Evolutionary conservation across 2,113 vertebrate genomes (phyloP), one percentile per base, ranked within the genome.

Genomic region (Apteryx owenii): DNA sequence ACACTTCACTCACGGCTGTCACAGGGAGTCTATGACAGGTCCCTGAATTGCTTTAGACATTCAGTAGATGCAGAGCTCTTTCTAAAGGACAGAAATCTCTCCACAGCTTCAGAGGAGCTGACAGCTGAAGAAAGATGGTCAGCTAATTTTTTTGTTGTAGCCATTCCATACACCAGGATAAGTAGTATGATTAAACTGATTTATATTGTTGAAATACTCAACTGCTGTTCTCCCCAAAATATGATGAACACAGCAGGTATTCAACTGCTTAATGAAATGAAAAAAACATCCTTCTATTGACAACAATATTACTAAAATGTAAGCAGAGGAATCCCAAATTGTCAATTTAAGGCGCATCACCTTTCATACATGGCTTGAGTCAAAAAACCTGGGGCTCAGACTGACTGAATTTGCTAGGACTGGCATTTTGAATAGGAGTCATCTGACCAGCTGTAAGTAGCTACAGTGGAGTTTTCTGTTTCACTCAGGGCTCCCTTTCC

Each of bases 121-220:
- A 95, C 94, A 92, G 78, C 75, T 64, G 64, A 91, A 95, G 92
- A 96, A 93, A 88, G 91, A 93, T 66, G 68, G 93, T 89, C 84
- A 93, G 68, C 68, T 93, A 85, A 91, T 90, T 89, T 94, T 42
- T 87, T 87, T 93, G 20, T 83, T 91, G 91, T 88, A 88, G 68
- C 64, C 36, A 75, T 64, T 80, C 50, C 68, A 61, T 64, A 58
- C 44, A 90, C 81, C 40, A 86, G 81, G 77, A 92, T 72, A 92
- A 86, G 80, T 48, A 56, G 90, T 62, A 81, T 68, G 79, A 88
- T 94, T 96, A 78, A 85, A 64, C 21, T 60, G 93, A 95, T 97
- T 91, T 94, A 91, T 81, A 48, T 76, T 29, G 25, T 33, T 85
- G 76, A 42, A 79, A n/a, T 75, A 81, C 23, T 25, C 68, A 81